phyloP scores from a whole-genome alignment of 2,797 vertebrate genomes.

The Eulemur coronatus region DNA sequence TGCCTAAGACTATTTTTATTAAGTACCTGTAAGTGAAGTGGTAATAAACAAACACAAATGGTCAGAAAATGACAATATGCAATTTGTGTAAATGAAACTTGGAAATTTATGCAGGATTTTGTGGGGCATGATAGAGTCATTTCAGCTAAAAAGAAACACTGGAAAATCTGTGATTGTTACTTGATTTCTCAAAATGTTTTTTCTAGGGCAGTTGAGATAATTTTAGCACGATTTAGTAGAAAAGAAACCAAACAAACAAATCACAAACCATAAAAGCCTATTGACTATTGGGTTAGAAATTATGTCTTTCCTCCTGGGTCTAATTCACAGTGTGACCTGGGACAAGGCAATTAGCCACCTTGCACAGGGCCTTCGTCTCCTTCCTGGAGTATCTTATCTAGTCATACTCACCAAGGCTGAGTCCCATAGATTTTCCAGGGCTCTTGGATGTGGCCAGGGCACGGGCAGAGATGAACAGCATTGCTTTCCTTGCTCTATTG shows the following conservation, averaged over 20 bases:
- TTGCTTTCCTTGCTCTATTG: neutral
- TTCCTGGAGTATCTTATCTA: neutral
- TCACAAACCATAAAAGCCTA: neutral
- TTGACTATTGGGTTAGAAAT: neutral
- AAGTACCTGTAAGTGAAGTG: neutral
- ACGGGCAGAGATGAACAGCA: neutral
- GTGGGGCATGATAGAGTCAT: neutral
- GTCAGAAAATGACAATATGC: neutral
- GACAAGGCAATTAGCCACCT: neutral
- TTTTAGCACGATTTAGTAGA: neutral
- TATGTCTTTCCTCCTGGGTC: neutral
- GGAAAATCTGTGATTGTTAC: neutral
- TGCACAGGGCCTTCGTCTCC: neutral
- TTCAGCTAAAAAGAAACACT: neutral
- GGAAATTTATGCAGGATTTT: neutral
- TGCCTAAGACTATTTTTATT: neutral
- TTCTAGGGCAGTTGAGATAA: neutral
- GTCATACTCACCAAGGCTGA: accelerated
- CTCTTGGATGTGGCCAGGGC: neutral
- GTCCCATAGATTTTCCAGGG: accelerated
- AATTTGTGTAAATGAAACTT: neutral
- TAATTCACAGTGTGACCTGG: neutral
- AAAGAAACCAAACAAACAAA: neutral
- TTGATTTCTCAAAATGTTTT: neutral
- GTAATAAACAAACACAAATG: neutral